A percentile compares a stretch with the other conserved stretches of the same genome.
phyloP scores from a whole-genome alignment of 2,888 invertebrate species.

The Hesperia comma region DNA sequence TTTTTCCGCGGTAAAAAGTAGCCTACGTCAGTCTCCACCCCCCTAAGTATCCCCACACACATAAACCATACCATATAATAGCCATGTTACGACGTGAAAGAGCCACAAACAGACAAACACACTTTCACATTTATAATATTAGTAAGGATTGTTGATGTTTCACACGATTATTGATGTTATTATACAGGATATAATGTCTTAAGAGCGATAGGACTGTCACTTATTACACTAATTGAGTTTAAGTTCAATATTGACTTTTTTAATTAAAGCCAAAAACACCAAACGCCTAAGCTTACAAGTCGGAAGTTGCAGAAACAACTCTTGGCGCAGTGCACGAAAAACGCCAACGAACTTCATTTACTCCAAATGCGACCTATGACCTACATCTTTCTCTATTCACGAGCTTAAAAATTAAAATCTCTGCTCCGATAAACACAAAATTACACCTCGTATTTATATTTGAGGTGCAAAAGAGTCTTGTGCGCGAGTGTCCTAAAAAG shows the following conservation, averaged over 20 bases:
- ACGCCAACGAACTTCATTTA: slow-evolving; percentile 36
- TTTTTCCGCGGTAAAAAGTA: too few species aligned
- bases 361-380: slow-evolving; percentile 34
- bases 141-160: too few species aligned
- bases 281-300: slow-evolving; percentile 25
- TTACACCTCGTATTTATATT: slow-evolving; percentile 37
- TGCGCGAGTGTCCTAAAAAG: slow-evolving; percentile 22
- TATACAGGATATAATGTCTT: too few species aligned
- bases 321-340: slow-evolving; percentile 33
- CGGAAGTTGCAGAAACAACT: slow-evolving; percentile 9
- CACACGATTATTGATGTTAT: too few species aligned
- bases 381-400: slow-evolving; percentile 36
- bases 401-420: slow-evolving; percentile 38
- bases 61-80: too few species aligned
- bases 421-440: slow-evolving; percentile 33
- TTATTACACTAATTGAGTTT: not conserved
- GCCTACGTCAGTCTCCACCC: too few species aligned
- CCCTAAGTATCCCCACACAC: too few species aligned
- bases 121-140: too few species aligned
- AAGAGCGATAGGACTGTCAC: not conserved
- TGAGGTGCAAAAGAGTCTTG: slow-evolving; percentile 34
- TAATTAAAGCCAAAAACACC: slow-evolving; percentile 14
- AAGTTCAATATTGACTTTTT: not conserved
- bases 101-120: too few species aligned
- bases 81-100: too few species aligned